A percentile compares a stretch with the other conserved stretches of the same genome.
These are phyloP conservation scores for Vombatus ursinus DNA, from an alignment of 2,113 vertebrate genomes.

Conservation along the genomic window DNA sequence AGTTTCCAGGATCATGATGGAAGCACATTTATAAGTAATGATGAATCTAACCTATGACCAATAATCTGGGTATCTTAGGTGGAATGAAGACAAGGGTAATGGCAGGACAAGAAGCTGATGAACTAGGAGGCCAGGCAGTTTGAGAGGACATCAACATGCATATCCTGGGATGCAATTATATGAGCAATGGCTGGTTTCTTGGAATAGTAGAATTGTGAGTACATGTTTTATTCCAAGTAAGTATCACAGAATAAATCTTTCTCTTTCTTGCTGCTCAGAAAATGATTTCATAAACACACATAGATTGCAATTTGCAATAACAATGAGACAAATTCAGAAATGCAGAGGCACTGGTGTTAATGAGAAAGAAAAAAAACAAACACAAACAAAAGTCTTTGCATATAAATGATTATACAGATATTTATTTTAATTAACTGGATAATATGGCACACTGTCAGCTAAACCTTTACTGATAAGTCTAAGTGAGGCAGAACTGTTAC, in stretches of 20 bases:
- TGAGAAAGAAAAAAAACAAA: neutral
- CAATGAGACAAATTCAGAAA: constrained; percentile 48
- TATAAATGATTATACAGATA: constrained; percentile 16
- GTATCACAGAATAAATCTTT: neutral
- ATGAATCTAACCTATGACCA: neutral
- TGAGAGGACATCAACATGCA: neutral
- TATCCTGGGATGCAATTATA: neutral
- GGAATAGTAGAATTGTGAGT: neutral
- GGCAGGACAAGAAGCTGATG: neutral
- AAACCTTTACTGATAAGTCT: neutral
- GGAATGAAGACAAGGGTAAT: neutral
- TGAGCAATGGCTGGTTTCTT: neutral
- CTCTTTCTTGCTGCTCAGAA: constrained; percentile 7
- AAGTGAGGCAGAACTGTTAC: neutral
- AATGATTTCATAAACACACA: constrained; percentile 50
- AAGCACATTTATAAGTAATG: neutral
- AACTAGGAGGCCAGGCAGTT: neutral
- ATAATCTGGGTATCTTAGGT: neutral
- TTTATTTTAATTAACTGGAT: constrained; percentile 26
- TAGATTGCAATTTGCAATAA: constrained; percentile 60
- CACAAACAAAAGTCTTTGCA: constrained; percentile 22
- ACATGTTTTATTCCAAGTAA: neutral
- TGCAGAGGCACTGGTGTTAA: constrained; percentile 51
- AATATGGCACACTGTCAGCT: neutral
- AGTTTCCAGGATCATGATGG: neutral